Evolutionary conservation across 2,797 vertebrate species (phyloP).

Genomic region (Darevskia nairensis): DNA sequence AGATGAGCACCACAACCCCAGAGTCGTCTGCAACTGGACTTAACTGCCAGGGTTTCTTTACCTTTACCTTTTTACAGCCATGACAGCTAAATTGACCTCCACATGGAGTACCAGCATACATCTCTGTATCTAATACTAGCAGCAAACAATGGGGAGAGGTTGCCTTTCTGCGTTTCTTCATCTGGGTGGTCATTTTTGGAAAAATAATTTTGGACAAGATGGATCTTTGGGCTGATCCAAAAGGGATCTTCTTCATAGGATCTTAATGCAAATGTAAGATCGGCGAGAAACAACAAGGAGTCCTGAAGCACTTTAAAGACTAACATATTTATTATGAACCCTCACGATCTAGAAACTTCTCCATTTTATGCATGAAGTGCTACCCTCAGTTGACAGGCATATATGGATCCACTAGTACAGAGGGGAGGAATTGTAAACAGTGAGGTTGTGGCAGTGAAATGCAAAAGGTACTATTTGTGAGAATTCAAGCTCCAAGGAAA

Average conservation of each 20-base stretch:
- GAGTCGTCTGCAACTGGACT: no score
- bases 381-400: neutral
- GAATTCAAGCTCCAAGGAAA: neutral
- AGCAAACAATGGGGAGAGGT: neutral
- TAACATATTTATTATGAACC: neutral
- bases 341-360: neutral
- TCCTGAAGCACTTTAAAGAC: neutral
- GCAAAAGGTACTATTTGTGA: neutral
- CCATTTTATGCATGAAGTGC: neutral
- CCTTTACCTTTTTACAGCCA: no score
- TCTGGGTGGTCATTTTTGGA: neutral
- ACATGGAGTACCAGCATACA: neutral
- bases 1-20: no score
- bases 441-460: neutral
- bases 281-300: neutral
- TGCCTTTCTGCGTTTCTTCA: neutral
- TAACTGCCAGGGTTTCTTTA: no score
- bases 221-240: neutral
- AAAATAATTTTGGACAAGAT: neutral
- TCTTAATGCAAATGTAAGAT: neutral
- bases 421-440: neutral
- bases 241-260: neutral
- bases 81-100: neutral
- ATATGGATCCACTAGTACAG: no score
- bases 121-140: neutral